phyloP scores from a whole-genome alignment of 2,888 invertebrate species.

The Campoplex capitator region DNA sequence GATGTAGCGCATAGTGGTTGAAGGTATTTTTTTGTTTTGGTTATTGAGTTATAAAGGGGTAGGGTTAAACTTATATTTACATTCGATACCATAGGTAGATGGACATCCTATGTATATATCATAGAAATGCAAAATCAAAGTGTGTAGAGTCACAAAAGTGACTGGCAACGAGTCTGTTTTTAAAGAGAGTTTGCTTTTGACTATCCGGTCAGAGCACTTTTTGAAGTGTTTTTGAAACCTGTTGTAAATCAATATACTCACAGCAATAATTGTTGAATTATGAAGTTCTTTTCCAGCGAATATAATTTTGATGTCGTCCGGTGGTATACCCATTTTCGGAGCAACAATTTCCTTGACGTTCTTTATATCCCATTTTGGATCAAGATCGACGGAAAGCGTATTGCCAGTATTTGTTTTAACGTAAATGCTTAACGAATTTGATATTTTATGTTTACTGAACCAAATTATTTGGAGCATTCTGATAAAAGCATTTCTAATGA shows the following conservation, averaged over 20 bases:
- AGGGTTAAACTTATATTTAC: background rate
- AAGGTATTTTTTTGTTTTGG: too few relatives aligned
- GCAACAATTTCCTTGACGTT: constrained; percentile 91
- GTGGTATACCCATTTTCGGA: constrained; percentile 88
- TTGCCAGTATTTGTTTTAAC: constrained; percentile 89
- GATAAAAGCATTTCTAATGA: constrained; percentile 86
- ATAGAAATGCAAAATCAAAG: background rate
- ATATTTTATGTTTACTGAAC: constrained; percentile 87
- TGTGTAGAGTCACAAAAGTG: too few relatives aligned
- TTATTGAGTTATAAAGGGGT: too few relatives aligned
- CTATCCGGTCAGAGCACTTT: too few relatives aligned
- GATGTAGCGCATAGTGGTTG: background rate
- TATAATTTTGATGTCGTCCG: constrained; percentile 91
- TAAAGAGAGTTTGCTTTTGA: too few relatives aligned
- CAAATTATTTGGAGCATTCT: constrained; percentile 88
- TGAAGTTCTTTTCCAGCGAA: constrained; percentile 92
- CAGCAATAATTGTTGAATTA: constrained; percentile 89
- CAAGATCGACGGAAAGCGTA: constrained; percentile 88
- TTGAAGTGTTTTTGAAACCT: too few relatives aligned
- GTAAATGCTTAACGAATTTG: constrained; percentile 88
- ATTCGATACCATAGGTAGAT: background rate
- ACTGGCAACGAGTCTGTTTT: too few relatives aligned
- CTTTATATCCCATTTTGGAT: constrained; percentile 91
- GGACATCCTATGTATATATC: background rate
- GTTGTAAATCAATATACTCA: constrained; percentile 77